Conservation (phyloP, 53 echinoderm and acorn worm species). For the Paelopatides confundens region DNA sequence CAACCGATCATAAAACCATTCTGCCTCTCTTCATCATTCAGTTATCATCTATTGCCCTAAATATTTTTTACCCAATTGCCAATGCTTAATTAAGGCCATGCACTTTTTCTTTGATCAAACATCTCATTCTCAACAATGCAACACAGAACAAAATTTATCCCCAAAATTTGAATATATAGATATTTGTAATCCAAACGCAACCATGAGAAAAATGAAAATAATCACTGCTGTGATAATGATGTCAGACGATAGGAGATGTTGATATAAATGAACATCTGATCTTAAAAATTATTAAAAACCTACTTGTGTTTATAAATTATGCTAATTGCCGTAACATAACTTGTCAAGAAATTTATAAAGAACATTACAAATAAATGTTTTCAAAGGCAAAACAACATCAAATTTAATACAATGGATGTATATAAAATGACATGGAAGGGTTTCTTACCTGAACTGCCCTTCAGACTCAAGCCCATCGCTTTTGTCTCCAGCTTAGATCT, state of each 20-base stretch:
- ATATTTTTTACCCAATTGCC: conserved; percentile 27
- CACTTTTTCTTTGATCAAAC: conserved; percentile 9
- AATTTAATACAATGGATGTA: conserved; percentile 37
- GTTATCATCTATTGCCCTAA: neutral
- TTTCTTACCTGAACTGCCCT: conserved; percentile 35
- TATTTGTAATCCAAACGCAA: conserved; percentile 30
- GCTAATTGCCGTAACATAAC: conserved; percentile 74
- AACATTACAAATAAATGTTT: neutral
- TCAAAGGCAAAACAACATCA: conserved; percentile 46
- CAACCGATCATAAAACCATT: neutral
- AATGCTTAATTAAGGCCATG: conserved; percentile 37
- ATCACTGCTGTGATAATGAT: conserved; percentile 42
- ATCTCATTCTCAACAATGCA: neutral
- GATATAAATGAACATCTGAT: conserved; percentile 85
- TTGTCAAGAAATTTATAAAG: conserved; percentile 44
- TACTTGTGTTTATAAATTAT: conserved; percentile 99
- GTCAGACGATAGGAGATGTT: conserved; percentile 57
- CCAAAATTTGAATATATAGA: conserved; percentile 34
- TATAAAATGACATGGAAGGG: conserved; percentile 26
- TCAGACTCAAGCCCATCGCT: conserved; percentile 51
- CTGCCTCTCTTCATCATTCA: neutral
- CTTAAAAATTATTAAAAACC: conserved; percentile 77
- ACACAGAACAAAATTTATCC: neutral
- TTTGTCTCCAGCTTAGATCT: conserved; percentile 27
- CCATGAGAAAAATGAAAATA: conserved; percentile 17